Base-by-base conservation (phyloP, 2,797 vertebrate species). In the Fratercula arctica region DNA sequence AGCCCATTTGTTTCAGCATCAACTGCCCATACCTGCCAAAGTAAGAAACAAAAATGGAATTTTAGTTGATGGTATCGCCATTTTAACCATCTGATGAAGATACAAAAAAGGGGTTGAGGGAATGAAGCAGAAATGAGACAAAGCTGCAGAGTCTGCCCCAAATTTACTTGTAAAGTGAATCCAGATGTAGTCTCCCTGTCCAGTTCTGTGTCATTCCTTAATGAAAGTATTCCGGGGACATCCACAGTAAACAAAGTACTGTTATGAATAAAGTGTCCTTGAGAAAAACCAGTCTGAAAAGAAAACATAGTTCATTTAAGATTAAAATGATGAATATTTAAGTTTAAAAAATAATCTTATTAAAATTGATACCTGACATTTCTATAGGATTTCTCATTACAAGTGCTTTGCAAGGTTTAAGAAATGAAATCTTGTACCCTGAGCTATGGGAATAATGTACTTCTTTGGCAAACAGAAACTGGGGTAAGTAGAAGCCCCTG, bases 201-300 rank as follows among this genome's bases (percentile, higher is more conserved):
- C 91, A 99, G 91, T 60, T 95, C 96, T 54, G 78, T 88, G 31
- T 98, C 75, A 37, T 64, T 97, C 91, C 59, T 96, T 78, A 99
- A 97, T 9, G 97, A 97, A 81, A 99, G 94, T 25, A 96, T 91
- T 18, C 98, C 98, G 11, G 97, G 97, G 8, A 87, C 84, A 89
- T 97, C 98, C 31, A 98, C 98, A 69, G 93, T 80, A 90, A 98
- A 98, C 6, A 78, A 97, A 31, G 98, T 97, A 23, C 90, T 98
- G 85, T 94, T 96, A 41, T 94, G 86, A 51, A 96, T 54, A 74
- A 99, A 99, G 91, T 90, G 64, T 28, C 98, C 98, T 3, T 97
- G 93, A 68, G 98, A 98, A 95, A 98, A 98, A 35, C 98, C 98
- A 66, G 85, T 98, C 98, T 98, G 83, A 68, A 94, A 95, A 87